Conservation (phyloP, 2,113 vertebrate species). For the Hepsetus odoe region DNA sequence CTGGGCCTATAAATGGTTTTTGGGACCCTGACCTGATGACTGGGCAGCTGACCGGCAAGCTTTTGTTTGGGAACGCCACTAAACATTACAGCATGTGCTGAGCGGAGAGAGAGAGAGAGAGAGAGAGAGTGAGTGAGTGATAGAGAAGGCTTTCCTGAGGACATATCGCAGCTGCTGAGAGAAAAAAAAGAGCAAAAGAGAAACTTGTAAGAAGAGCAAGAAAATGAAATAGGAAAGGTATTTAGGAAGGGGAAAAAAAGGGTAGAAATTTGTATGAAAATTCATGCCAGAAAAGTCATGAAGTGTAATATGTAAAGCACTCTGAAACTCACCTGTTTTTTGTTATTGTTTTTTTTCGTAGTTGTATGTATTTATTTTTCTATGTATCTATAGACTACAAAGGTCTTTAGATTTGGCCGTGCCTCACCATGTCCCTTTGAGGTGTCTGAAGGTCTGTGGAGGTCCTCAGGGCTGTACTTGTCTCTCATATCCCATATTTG, state of each 20-base stretch:
- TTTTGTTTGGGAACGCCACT: conserved; percentile 52
- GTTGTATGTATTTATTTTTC: not conserved
- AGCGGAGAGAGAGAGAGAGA: conserved; percentile 58
- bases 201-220: not conserved
- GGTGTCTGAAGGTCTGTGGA: conserved; percentile 11
- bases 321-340: not conserved
- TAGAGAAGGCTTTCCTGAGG: conserved; percentile 49
- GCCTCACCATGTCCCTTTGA: conserved; percentile 20
- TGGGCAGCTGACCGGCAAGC: not conserved
- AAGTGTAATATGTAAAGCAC: not conserved
- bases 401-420: conserved; percentile 46
- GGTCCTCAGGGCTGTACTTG: conserved; percentile 60
- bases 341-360: not conserved
- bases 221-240: not conserved
- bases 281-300: no score
- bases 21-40: not conserved
- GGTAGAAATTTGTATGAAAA: no score
- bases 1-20: not conserved
- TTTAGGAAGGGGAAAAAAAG: no score
- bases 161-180: conserved; percentile 56
- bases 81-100: conserved; percentile 61
- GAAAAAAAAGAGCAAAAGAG: not conserved
- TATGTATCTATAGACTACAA: not conserved
- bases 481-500: conserved; percentile 60
- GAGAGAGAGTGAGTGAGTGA: conserved; percentile 55